Conservation (phyloP, 1,140 invertebrate species). For the Telenomus remus region DNA sequence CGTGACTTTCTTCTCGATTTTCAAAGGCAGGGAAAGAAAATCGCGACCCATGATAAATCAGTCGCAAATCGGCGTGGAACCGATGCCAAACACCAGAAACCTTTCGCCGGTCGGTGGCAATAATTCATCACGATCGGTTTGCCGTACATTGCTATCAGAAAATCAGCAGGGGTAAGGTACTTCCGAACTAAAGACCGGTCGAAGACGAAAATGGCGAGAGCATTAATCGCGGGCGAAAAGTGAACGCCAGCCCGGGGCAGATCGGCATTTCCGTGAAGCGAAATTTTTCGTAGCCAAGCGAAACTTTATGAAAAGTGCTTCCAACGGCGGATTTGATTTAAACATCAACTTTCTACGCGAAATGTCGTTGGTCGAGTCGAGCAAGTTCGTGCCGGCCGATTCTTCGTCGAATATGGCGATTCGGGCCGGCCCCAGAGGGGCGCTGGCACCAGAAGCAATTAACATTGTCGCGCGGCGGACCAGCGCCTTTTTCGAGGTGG, state of each 20-base stretch:
- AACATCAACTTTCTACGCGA: slow-evolving; percentile 66
- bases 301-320: slow-evolving; percentile 29
- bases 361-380: slow-evolving; percentile 46
- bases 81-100: slow-evolving; percentile 1
- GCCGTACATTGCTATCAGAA: neutral
- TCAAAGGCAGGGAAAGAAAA: neutral
- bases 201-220: slow-evolving; percentile 19
- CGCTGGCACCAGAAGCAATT: slow-evolving; percentile 57
- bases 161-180: neutral
- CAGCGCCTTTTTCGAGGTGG: slow-evolving; percentile 18
- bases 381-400: slow-evolving; percentile 37
- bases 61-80: neutral
- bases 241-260: slow-evolving; percentile 25
- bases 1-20: neutral
- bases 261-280: slow-evolving; percentile 32
- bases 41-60: neutral
- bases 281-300: slow-evolving; percentile 45
- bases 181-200: slow-evolving; percentile 8
- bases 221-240: slow-evolving; percentile 25
- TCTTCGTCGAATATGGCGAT: slow-evolving; percentile 58
- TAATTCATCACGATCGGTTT: slow-evolving; percentile 10
- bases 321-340: slow-evolving; percentile 59
- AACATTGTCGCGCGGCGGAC: slow-evolving; percentile 60
- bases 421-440: slow-evolving; percentile 56
- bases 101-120: slow-evolving; percentile 1